phyloP scores from a whole-genome alignment of 2,113 vertebrate genomes.

The Eubucco bourcierii region DNA sequence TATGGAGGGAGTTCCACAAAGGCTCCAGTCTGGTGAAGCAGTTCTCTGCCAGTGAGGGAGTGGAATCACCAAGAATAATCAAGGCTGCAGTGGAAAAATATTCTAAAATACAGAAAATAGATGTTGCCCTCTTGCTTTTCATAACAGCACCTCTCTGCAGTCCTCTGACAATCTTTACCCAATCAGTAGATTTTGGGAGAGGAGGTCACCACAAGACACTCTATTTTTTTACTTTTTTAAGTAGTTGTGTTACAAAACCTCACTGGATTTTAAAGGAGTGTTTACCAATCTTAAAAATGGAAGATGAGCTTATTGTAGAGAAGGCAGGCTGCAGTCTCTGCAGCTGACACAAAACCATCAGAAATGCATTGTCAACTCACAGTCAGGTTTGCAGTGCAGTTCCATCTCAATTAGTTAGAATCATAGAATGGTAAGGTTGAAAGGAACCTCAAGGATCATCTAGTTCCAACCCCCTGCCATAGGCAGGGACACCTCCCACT shows the following conservation, averaged over 20 bases:
- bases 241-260: not conserved
- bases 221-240: not conserved
- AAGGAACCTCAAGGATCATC: no score
- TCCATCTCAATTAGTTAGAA: not conserved
- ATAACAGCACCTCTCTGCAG: not conserved
- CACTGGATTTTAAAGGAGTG: not conserved
- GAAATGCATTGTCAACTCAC: not conserved
- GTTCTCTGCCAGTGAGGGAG: not conserved
- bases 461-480: no score
- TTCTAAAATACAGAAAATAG: not conserved
- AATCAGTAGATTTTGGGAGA: not conserved
- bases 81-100: not conserved
- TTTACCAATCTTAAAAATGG: not conserved
- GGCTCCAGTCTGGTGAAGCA: not conserved
- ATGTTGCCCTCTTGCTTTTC: not conserved
- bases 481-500: no score
- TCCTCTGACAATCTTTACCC: not conserved
- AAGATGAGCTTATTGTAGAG: not conserved
- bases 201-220: rapidly evolving
- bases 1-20: not conserved
- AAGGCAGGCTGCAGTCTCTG: not conserved
- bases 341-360: not conserved
- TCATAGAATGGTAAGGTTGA: no score
- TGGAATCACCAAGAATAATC: not conserved
- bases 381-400: not conserved